Conservation (phyloP, 2,797 vertebrate species). For the Pygocentrus nattereri region DNA sequence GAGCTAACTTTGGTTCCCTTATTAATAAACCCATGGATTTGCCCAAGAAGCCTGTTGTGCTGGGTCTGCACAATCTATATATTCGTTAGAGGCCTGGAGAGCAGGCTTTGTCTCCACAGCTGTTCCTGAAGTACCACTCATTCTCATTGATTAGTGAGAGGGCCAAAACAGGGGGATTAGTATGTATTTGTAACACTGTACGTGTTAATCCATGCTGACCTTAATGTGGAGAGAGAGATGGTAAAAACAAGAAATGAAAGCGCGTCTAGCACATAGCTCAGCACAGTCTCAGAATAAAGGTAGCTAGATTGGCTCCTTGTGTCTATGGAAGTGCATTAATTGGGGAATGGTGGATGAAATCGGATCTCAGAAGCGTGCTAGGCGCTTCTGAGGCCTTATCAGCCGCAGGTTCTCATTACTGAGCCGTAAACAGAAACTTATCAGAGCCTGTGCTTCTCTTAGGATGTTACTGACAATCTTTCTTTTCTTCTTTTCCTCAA, state of each 20-base stretch:
- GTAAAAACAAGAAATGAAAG: slow-evolving; percentile 3
- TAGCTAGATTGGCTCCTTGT: neutral
- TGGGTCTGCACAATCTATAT: slow-evolving; percentile 23
- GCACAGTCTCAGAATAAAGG: neutral
- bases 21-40: slow-evolving; percentile 37
- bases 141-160: slow-evolving; percentile 37
- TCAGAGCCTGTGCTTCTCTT: neutral
- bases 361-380: neutral
- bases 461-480: neutral
- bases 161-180: slow-evolving; percentile 43
- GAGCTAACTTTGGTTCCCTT: neutral
- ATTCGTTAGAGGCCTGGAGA: slow-evolving; percentile 33
- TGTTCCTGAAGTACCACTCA: slow-evolving; percentile 32
- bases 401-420: neutral
- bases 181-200: slow-evolving; percentile 35
- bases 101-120: slow-evolving; percentile 1
- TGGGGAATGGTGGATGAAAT: neutral
- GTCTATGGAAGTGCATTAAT: neutral
- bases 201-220: slow-evolving; percentile 51
- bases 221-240: slow-evolving; percentile 12
- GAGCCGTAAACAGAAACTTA: neutral
- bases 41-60: slow-evolving; percentile 16
- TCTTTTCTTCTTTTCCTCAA: neutral
- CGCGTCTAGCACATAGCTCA: neutral
- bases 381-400: neutral